Evolutionary conservation across 1,140 invertebrate genomes (phyloP), one percentile per base, ranked within the genome.

Genomic region (Mya arenaria): DNA sequence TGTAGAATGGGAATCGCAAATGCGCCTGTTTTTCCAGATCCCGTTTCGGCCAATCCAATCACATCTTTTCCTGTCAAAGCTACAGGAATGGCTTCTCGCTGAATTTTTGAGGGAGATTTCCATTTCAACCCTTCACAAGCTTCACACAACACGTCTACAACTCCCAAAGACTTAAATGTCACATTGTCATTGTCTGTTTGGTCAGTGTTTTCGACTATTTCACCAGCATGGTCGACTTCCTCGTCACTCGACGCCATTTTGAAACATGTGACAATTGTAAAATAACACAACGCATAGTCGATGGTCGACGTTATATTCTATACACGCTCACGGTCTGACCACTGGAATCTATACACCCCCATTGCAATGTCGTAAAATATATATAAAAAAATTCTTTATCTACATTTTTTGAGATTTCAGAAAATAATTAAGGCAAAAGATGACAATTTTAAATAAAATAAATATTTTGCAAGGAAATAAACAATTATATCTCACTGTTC

Each of bases 1-100:
- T 99, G 98, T 15, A 99, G 91, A 86, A 99, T 99, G 0, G 99
- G 99, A 72, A 99, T 90, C 1, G 97, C 97, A 94, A 99, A 99
- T 0, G 99, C 97, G 37, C 96, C 99, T 0, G 99, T 99, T 94
- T 99, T 99, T 19, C 99, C 98, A 6, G 98, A 99, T 8, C 99
- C 98, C 4, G 98, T 99, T 94, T 99, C 98, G 1, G 98, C 98
- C 65, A 99, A 93, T 25, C 98, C 98, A 89, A 99, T 99, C 0
- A 99, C 95, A 94, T 99, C 98, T 93, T 96, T 83, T 93, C 98
- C 98, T 94, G 97, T 93, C 37, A 99, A 91, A 4, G 97, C 96
- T 19, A 98, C 90, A 10, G 98, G 98, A 90, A 99, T 97, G 1
- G 98, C 94, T 94, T 99, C 97, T 56, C 94, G 95, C 92, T 99